These are phyloP conservation scores for Prietella phreatophila DNA, from an alignment of 2,113 vertebrate genomes.

Conservation along the genomic window DNA sequence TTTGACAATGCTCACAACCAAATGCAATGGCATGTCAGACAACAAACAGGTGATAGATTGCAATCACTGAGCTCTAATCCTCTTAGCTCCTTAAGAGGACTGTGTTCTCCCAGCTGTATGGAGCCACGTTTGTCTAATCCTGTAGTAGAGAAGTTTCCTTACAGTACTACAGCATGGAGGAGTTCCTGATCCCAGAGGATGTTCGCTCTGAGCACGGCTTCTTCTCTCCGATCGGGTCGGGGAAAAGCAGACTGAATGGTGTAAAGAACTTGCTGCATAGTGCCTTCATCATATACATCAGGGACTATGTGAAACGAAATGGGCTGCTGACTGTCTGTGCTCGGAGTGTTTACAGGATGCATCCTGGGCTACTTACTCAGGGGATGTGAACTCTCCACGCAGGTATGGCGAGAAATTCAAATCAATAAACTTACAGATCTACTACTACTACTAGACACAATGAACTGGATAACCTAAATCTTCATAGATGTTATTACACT, in stretches of 20 bases:
- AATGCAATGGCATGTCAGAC: conserved; percentile 42
- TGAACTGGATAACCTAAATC: neutral
- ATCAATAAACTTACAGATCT: neutral
- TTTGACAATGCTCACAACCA: neutral
- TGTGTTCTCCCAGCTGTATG: conserved; percentile 31
- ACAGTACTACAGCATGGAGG: conserved; percentile 64
- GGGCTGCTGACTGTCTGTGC: conserved; percentile 81
- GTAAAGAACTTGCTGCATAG: conserved; percentile 43
- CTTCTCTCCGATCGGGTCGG: conserved; percentile 27
- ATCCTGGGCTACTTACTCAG: conserved; percentile 80
- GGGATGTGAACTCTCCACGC: conserved; percentile 73
- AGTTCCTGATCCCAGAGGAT: conserved; percentile 67
- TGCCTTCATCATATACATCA: neutral
- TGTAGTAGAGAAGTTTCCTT: conserved; percentile 45
- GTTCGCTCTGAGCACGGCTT: conserved; percentile 46
- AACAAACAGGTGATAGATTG: conserved; percentile 57
- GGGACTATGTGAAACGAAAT: conserved; percentile 69
- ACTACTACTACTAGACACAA: neutral
- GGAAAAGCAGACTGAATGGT: conserved; percentile 41
- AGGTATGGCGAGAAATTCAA: conserved; percentile 67
- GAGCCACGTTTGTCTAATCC: conserved; percentile 63
- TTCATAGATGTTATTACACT: neutral
- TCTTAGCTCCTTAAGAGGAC: conserved; percentile 61
- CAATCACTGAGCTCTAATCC: conserved; percentile 62
- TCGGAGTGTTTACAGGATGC: conserved; percentile 78